These are phyloP conservation scores for Ariopsis seemanni DNA, from an alignment of 2,113 vertebrate species.

Conservation along the genomic window DNA sequence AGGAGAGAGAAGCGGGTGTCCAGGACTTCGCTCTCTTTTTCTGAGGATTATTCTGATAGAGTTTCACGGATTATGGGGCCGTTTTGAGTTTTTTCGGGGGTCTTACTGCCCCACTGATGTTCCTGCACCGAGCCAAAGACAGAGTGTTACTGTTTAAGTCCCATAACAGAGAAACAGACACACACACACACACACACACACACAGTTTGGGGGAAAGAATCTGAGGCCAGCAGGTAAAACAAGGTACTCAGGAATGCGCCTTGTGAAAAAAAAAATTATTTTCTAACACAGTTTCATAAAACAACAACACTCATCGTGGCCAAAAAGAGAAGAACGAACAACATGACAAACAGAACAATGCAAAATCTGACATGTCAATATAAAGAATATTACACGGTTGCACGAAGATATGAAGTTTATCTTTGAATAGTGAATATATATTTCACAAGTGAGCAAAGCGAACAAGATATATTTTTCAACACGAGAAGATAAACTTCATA, in stretches of 20 bases:
- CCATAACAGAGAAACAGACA: conserved; percentile 1
- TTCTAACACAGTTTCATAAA: not conserved
- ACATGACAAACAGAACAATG: not conserved
- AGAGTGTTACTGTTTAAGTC: conserved; percentile 38
- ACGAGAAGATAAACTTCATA: too few species aligned
- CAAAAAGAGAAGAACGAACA: not conserved
- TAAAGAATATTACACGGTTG: not conserved
- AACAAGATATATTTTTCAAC: too few species aligned
- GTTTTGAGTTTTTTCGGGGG: conserved; percentile 51
- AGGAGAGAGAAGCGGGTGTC: conserved; percentile 61
- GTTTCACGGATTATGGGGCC: conserved; percentile 74
- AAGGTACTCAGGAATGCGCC: not conserved
- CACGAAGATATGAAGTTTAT: too few species aligned
- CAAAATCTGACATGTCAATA: not conserved
- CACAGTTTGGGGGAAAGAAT: not conserved
- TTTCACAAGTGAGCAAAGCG: too few species aligned
- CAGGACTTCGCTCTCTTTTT: conserved; percentile 58
- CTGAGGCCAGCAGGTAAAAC: not conserved
- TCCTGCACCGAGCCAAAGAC: conserved; percentile 23
- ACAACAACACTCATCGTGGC: too few species aligned
- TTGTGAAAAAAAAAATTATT: not conserved
- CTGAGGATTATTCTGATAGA: conserved; percentile 76
- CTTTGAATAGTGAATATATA: too few species aligned
- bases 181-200: conserved; percentile 5
- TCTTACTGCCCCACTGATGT: conserved; percentile 55